Evolutionary conservation across 2,888 invertebrate species (phyloP), one percentile per base, ranked within the genome.

Genomic region (Cephus rjabovi): DNA sequence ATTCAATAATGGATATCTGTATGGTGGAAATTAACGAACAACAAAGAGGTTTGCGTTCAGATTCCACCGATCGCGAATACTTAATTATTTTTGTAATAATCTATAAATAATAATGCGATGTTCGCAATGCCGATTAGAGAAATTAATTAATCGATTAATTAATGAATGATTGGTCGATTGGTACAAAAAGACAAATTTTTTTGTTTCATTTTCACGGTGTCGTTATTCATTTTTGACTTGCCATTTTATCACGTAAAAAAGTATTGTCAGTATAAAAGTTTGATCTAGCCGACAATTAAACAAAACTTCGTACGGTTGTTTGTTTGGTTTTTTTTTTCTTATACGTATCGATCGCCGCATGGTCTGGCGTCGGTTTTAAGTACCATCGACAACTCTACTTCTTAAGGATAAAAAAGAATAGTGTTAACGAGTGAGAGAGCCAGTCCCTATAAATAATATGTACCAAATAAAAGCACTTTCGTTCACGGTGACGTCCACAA

Each of bases 391-490:
- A 78, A 75, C 75, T 75, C 71, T 68, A n/a, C 73, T 75, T 78
- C 56, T 56, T 56, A 56, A 56, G 23, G 71, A 71, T 71, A 79
- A 79, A 79, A 79, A 75, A 56, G 73, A 71, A 76, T 75, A 23
- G 74, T 74, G 37, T 56, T 74, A 73, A 76, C 40, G 75, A 35
- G 73, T 71, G 76, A 82, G 87, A 87, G 85, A 84, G 83, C 84
- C 85, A 82, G 85, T 87, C 87, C 84, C 84, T 83, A 86, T 88
- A 85, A 87, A 87, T 84, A 82, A 83, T 86, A 82, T 82, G 85
- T 56, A 56, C 56, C 56, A 89, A 89, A 89, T 87, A 88, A 88
- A 87, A 88, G 79, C 84, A 84, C 77, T 83, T 78, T 74, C 12
- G 70, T 33, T 34, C 71, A 12, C 71, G 12, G 31, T 31, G 71